Conservation (phyloP, 2,888 invertebrate genomes). For the Limnephilus lunatus region DNA sequence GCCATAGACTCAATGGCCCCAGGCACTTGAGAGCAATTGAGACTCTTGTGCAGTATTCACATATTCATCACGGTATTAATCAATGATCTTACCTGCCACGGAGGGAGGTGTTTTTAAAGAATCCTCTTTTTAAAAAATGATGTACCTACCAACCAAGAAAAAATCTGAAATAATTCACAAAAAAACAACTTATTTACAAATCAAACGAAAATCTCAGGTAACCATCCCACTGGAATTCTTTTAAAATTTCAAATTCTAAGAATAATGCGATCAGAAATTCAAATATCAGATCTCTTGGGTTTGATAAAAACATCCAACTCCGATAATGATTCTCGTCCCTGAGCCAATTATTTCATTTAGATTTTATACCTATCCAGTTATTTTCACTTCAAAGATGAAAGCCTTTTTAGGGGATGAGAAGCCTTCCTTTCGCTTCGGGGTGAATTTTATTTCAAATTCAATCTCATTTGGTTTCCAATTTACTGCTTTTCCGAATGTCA, state of each 20-base stretch:
- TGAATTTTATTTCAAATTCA: neutral
- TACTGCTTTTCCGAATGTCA: neutral
- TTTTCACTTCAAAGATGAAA: neutral
- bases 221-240: neutral
- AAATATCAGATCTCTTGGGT: neutral
- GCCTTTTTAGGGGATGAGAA: neutral
- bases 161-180: neutral
- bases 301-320: slow-evolving; percentile 2
- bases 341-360: neutral
- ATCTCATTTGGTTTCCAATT: neutral
- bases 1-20: too few species aligned
- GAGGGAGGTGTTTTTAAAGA: neutral
- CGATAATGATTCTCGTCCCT: neutral
- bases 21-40: too few species aligned
- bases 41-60: too few species aligned
- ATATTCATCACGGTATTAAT: too few species aligned
- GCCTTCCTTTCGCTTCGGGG: neutral
- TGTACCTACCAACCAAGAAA: neutral
- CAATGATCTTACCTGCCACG: neutral
- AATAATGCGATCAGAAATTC: neutral
- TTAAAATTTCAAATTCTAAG: neutral
- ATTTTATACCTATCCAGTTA: neutral
- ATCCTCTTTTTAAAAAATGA: neutral
- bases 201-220: neutral
- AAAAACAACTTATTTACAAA: neutral